Conservation (phyloP, 2,113 vertebrate genomes). For the Smithornis capensis region DNA sequence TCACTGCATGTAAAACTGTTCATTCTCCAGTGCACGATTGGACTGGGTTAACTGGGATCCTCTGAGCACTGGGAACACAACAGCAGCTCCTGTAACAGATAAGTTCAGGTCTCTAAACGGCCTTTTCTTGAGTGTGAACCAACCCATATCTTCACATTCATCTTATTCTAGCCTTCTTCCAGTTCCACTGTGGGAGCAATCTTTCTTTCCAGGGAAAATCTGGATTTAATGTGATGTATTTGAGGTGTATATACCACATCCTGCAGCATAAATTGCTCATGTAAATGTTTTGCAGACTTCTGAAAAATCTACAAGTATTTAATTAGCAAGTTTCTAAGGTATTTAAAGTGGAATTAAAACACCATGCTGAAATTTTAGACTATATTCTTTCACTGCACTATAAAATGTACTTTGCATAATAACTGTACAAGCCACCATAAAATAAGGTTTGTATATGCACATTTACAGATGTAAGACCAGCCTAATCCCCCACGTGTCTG, state of each 20-base stretch:
- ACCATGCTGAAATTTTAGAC: not conserved
- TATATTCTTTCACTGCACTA: not conserved
- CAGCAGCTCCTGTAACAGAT: not conserved
- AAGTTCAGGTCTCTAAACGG: not conserved
- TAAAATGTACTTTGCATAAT: not conserved
- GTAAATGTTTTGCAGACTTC: not conserved
- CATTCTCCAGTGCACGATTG: not conserved
- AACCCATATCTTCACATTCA: not conserved
- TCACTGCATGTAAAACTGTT: not conserved
- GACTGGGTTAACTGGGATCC: not conserved
- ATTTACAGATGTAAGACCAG: not conserved
- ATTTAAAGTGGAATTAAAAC: not conserved
- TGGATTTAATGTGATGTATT: not conserved
- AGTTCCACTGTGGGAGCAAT: not conserved
- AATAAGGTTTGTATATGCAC: not conserved
- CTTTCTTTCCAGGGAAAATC: not conserved
- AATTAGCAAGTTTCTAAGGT: not conserved
- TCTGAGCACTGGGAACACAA: not conserved
- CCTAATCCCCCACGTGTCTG: rapidly evolving
- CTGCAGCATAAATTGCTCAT: not conserved
- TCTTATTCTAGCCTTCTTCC: not conserved
- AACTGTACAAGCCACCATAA: not conserved
- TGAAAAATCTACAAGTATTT: not conserved
- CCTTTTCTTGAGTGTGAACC: not conserved
- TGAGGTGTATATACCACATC: not conserved